Evolutionary conservation across 1,140 invertebrate genomes (phyloP).

Genomic region (Tetramorium alpestre): DNA sequence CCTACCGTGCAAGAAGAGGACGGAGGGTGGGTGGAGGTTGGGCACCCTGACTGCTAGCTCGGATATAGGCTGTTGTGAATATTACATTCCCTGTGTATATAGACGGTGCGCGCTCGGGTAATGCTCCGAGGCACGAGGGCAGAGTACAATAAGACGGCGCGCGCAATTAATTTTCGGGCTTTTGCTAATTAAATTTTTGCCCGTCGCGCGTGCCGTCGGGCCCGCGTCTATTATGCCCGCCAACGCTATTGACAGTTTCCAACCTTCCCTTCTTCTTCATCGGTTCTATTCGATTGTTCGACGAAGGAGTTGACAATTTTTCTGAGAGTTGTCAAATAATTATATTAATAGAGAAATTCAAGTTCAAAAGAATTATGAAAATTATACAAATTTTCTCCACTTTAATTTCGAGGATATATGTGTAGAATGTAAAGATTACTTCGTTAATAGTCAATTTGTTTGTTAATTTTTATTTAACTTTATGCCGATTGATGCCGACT

Average conservation of each 20-base stretch:
- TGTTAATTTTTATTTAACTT: not conserved
- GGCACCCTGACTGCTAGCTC: conserved; percentile 75
- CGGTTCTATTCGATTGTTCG: conserved; percentile 33
- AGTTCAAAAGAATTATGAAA: not conserved
- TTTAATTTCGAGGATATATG: not conserved
- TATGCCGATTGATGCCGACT: not conserved
- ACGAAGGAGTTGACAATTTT: conserved; percentile 17
- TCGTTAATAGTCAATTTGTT: not conserved
- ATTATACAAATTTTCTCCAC: not conserved
- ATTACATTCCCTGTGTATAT: conserved; percentile 84
- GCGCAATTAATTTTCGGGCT: conserved; percentile 83
- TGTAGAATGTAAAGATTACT: not conserved
- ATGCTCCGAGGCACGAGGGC: conserved; percentile 71
- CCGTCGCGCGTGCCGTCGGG: conserved; percentile 52
- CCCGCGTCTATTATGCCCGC: conserved; percentile 45
- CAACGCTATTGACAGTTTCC: conserved; percentile 51
- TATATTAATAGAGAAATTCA: not conserved
- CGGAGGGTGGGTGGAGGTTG: conserved; percentile 64
- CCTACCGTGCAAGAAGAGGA: conserved; percentile 49
- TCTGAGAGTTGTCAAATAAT: not conserved
- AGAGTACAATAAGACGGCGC: conserved; percentile 82
- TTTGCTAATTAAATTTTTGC: conserved; percentile 85
- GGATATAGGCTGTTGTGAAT: conserved; percentile 83
- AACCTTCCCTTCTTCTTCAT: conserved; percentile 44
- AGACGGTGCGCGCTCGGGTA: conserved; percentile 72